Evolutionary conservation across 2,888 invertebrate species (phyloP).

Genomic region (Pycnomerus fuliginosus): DNA sequence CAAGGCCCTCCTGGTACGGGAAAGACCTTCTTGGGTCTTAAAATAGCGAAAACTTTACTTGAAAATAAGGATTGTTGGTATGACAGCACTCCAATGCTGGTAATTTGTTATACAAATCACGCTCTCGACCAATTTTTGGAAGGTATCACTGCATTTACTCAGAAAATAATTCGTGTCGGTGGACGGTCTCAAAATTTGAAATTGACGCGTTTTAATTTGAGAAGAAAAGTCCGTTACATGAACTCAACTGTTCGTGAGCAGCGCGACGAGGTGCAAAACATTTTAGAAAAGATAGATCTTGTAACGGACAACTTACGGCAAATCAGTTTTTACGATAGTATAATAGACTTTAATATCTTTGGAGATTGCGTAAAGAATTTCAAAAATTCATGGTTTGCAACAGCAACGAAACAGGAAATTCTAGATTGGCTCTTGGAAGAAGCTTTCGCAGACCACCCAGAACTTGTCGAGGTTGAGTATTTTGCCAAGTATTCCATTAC

Average conservation of each 20-base stretch:
- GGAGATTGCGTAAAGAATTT: constrained; percentile 31
- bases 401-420: constrained; percentile 27
- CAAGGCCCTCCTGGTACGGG: constrained; percentile 91
- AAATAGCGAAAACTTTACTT: constrained; percentile 69
- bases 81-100: constrained; percentile 62
- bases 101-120: constrained; percentile 84
- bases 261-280: constrained; percentile 15
- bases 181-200: constrained; percentile 64
- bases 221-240: constrained; percentile 2
- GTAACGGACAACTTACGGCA: constrained; percentile 25
- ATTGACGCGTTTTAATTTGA: constrained; percentile 56
- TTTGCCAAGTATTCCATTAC: too few species aligned
- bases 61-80: constrained; percentile 56
- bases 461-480: too few species aligned
- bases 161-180: constrained; percentile 66
- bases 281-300: constrained; percentile 12
- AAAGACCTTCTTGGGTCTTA: constrained; percentile 77
- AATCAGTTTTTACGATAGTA: constrained; percentile 47
- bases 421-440: constrained; percentile 34
- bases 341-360: constrained; percentile 36
- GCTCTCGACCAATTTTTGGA: constrained; percentile 84
- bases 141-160: constrained; percentile 61
- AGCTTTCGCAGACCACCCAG: too few species aligned
- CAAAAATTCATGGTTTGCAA: constrained; percentile 48
- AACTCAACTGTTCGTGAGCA: constrained; percentile 17